phyloP scores from a whole-genome alignment of 1,140 invertebrate species.

The Micrasema longulum region DNA sequence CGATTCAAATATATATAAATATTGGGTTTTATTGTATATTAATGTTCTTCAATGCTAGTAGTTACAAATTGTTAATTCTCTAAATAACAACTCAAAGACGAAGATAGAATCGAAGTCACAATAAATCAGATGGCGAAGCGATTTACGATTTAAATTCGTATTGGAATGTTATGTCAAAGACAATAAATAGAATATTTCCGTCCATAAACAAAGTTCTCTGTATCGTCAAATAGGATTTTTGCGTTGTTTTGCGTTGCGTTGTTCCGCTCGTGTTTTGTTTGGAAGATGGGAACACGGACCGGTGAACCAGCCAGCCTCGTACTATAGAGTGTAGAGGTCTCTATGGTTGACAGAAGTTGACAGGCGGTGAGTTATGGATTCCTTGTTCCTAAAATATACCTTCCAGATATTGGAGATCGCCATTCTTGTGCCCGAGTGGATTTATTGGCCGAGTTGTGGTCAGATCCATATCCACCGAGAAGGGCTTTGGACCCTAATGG shows the following conservation, averaged over 20 bases:
- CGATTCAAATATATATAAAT: too few species aligned
- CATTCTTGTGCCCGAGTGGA: conserved; percentile 51
- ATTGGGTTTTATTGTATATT: too few species aligned
- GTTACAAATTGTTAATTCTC: too few species aligned
- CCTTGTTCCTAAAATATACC: conserved; percentile 55
- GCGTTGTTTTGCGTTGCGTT: conserved; percentile 26
- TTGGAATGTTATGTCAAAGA: conserved; percentile 22
- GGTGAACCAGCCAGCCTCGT: background rate
- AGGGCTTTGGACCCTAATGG: conserved; percentile 1
- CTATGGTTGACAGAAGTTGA: conserved; percentile 51
- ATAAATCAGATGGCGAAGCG: conserved; percentile 10
- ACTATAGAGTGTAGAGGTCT: too few species aligned
- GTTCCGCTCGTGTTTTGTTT: conserved; percentile 15
- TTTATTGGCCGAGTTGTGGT: conserved; percentile 47
- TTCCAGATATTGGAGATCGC: conserved; percentile 51
- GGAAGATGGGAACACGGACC: conserved; percentile 7
- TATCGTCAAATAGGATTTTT: conserved; percentile 35
- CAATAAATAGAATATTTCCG: conserved; percentile 18
- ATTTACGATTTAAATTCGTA: conserved; percentile 21
- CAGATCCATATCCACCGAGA: conserved; percentile 49
- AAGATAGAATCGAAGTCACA: background rate
- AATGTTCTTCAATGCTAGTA: too few species aligned
- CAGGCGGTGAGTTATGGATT: conserved; percentile 51
- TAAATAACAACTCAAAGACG: background rate
- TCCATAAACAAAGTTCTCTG: conserved; percentile 33